Evolutionary conservation across 2,888 invertebrate species (phyloP).

Genomic region (Carterocephalus palaemon): DNA sequence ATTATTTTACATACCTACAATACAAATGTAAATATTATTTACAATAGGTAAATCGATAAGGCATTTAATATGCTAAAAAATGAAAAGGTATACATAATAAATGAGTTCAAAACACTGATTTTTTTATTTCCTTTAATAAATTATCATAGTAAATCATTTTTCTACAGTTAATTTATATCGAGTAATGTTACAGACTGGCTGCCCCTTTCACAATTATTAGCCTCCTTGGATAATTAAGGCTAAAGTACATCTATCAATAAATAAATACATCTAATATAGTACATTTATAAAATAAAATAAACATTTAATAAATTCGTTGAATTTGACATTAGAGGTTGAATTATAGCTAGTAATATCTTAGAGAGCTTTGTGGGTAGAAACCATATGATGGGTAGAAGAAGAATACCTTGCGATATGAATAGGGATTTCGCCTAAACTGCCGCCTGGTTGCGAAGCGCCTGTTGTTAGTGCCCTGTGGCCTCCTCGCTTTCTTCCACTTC

Average conservation of each 20-base stretch:
- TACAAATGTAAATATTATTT: slow-evolving; percentile 15
- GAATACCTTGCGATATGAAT: slow-evolving; percentile 42
- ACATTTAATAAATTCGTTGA: slow-evolving; percentile 6
- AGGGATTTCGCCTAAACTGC: slow-evolving; percentile 49
- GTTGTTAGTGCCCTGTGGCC: too few relatives aligned
- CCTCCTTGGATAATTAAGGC: too few relatives aligned
- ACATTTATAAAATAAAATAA: too few relatives aligned
- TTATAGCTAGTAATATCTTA: slow-evolving; percentile 54
- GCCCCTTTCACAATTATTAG: too few relatives aligned
- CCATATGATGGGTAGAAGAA: slow-evolving; percentile 53
- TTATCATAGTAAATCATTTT: too few relatives aligned
- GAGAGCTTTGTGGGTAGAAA: slow-evolving; percentile 61
- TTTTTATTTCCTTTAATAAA: slow-evolving; percentile 25
- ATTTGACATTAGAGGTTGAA: slow-evolving; percentile 25
- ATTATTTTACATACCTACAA: slow-evolving; percentile 18
- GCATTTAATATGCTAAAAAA: slow-evolving; percentile 53
- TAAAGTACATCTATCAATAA: too few relatives aligned
- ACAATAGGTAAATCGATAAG: slow-evolving; percentile 34
- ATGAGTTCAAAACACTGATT: slow-evolving; percentile 40
- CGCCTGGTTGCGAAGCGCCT: slow-evolving; percentile 47
- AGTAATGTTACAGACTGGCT: too few relatives aligned
- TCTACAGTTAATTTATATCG: too few relatives aligned
- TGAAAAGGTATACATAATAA: slow-evolving; percentile 56
- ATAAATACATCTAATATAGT: too few relatives aligned
- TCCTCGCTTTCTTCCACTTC: slow-evolving; percentile 41